phyloP scores from a whole-genome alignment of 2,797 vertebrate genomes.

The Sebastes kiyomatsui region DNA sequence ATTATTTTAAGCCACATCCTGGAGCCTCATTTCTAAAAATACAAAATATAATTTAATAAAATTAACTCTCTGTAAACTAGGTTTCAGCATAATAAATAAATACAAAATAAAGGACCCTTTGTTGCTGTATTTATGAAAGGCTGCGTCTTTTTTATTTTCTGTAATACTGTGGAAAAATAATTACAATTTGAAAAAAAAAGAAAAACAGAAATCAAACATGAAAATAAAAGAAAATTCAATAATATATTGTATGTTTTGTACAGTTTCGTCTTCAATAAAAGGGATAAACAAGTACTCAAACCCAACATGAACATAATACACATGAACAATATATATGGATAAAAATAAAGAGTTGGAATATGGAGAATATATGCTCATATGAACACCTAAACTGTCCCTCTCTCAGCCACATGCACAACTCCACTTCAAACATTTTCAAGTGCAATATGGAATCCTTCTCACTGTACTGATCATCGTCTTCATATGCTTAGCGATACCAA shows the following conservation, averaged over 20 bases:
- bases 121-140: slow-evolving; percentile 75
- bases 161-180: slow-evolving; percentile 86
- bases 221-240: slow-evolving; percentile 62
- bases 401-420: slow-evolving; percentile 4
- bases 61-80: neutral
- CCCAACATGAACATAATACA: slow-evolving; percentile 54
- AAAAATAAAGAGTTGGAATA: slow-evolving; percentile 53
- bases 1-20: neutral
- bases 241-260: slow-evolving; percentile 69
- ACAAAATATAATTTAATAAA: neutral
- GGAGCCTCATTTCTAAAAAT: neutral
- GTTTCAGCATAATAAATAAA: neutral
- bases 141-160: slow-evolving; percentile 81
- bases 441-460: slow-evolving; percentile 32
- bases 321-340: slow-evolving; percentile 22
- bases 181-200: slow-evolving; percentile 73
- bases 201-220: slow-evolving; percentile 33
- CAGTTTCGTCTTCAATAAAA: slow-evolving; percentile 60
- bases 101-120: neutral
- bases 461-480: slow-evolving; percentile 24
- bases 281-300: slow-evolving; percentile 55
- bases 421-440: slow-evolving; percentile 27
- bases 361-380: slow-evolving; percentile 41
- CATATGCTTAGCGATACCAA: neutral
- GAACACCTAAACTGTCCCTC: slow-evolving; percentile 31